Evolutionary conservation across 2,888 invertebrate species (phyloP).

Genomic region (Prosopocoilus inquinatus): DNA sequence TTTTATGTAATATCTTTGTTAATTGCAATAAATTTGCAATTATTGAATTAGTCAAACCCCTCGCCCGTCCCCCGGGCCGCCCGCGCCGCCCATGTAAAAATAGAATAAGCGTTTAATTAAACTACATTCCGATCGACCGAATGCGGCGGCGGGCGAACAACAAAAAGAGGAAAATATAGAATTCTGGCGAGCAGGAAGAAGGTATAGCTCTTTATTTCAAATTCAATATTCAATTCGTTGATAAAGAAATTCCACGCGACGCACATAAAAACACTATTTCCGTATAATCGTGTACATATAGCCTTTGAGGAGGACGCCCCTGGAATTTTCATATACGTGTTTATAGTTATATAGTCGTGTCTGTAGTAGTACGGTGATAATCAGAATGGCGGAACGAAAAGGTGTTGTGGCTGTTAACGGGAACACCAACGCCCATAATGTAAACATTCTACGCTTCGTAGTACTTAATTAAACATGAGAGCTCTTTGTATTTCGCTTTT

Average conservation of each 20-base stretch:
- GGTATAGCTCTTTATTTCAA: background rate
- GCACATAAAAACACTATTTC: conserved; percentile 14
- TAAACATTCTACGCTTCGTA: background rate
- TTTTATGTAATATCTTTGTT: no score
- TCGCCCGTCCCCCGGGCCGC: no score
- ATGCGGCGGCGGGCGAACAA: background rate
- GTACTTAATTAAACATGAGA: conserved; percentile 1
- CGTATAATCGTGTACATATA: background rate
- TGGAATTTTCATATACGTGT: conserved; percentile 14
- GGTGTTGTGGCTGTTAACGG: background rate
- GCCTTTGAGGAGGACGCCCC: background rate
- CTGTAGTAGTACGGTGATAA: background rate
- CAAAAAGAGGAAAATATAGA: background rate
- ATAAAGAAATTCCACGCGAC: conserved; percentile 13
- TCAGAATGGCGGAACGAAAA: background rate
- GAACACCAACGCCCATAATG: background rate
- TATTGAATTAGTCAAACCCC: no score
- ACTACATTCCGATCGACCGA: no score
- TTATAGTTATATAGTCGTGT: background rate
- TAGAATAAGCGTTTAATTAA: no score
- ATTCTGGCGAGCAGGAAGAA: background rate
- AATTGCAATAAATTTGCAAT: no score
- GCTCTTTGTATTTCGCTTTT: no score
- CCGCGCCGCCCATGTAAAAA: no score
- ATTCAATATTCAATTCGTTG: conserved; percentile 4